Conservation (phyloP, 2,113 vertebrate genomes). For the Bostrychus sinensis region DNA sequence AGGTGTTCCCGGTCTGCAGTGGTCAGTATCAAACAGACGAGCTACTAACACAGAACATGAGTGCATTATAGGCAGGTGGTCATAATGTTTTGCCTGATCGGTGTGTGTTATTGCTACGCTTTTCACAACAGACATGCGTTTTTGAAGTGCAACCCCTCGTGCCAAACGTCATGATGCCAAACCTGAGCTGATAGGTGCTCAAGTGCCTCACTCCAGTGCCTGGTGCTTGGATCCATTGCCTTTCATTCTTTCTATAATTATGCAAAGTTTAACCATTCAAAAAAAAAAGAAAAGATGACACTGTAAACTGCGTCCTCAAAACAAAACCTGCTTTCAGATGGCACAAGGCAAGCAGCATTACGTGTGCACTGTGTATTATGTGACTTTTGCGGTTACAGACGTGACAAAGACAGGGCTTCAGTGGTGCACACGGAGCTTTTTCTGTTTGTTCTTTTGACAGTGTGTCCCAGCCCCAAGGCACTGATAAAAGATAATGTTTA, state of each 20-base stretch:
- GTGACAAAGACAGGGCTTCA: slow-evolving; percentile 56
- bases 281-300: slow-evolving; percentile 36
- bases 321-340: slow-evolving; percentile 51
- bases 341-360: slow-evolving; percentile 31
- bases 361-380: slow-evolving; percentile 48
- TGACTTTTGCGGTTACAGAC: too few relatives aligned
- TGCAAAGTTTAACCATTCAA: slow-evolving; percentile 55
- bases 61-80: background rate
- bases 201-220: slow-evolving; percentile 82
- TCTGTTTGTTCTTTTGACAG: slow-evolving; percentile 46
- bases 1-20: too few relatives aligned
- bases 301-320: slow-evolving; percentile 33
- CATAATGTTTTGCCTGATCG: background rate
- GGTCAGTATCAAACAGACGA: too few relatives aligned
- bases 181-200: slow-evolving; percentile 70
- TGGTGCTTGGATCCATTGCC: slow-evolving; percentile 71
- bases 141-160: slow-evolving; percentile 61
- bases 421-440: slow-evolving; percentile 50
- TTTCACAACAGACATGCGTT: slow-evolving; percentile 29
- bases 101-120: slow-evolving; percentile 2
- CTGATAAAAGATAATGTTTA: slow-evolving; percentile 55
- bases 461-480: slow-evolving; percentile 70
- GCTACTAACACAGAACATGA: too few relatives aligned
- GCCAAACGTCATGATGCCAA: slow-evolving; percentile 72
- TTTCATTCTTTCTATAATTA: slow-evolving; percentile 73